These are phyloP conservation scores for Drosophila virilis DNA, from an alignment of 1,140 invertebrate species.

Conservation along the genomic window DNA sequence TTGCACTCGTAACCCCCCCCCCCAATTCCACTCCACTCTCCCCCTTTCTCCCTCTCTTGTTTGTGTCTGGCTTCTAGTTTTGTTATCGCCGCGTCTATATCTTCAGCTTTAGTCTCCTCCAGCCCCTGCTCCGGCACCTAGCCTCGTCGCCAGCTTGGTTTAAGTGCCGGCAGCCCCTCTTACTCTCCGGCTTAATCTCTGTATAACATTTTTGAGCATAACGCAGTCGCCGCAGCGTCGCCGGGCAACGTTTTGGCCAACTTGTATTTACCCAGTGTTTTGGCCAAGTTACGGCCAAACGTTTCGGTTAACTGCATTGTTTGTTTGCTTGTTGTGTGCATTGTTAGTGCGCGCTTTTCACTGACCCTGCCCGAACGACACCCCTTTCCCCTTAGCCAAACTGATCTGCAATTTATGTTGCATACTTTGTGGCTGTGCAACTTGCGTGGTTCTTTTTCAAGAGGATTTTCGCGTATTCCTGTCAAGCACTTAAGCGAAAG, in stretches of 20 bases:
- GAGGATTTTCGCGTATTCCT: not conserved
- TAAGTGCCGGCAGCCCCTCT: constrained; percentile 37
- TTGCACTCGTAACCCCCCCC: constrained; percentile 13
- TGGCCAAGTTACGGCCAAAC: constrained; percentile 49
- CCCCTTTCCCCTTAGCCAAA: not conserved
- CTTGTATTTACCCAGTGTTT: constrained; percentile 48
- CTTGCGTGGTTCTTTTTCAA: not conserved
- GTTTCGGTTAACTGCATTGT: constrained; percentile 45
- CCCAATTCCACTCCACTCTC: not conserved
- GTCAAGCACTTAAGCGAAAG: not conserved
- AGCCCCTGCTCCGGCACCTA: constrained; percentile 5
- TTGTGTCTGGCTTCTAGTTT: constrained; percentile 71
- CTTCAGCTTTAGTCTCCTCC: constrained; percentile 38
- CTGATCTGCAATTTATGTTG: constrained; percentile 44
- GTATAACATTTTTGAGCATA: constrained; percentile 46
- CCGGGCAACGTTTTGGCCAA: constrained; percentile 36
- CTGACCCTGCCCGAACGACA: no score
- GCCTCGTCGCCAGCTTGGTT: constrained; percentile 37
- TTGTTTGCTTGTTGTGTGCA: constrained; percentile 48
- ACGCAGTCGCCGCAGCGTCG: constrained; percentile 40
- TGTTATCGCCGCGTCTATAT: constrained; percentile 67
- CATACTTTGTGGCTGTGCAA: constrained; percentile 55
- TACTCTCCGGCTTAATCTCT: constrained; percentile 50
- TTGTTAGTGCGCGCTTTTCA: constrained; percentile 28
- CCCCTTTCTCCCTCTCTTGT: not conserved